These are phyloP conservation scores for Leptinotarsa haldemani DNA, from an alignment of 2,888 invertebrate genomes.

Conservation along the genomic window DNA sequence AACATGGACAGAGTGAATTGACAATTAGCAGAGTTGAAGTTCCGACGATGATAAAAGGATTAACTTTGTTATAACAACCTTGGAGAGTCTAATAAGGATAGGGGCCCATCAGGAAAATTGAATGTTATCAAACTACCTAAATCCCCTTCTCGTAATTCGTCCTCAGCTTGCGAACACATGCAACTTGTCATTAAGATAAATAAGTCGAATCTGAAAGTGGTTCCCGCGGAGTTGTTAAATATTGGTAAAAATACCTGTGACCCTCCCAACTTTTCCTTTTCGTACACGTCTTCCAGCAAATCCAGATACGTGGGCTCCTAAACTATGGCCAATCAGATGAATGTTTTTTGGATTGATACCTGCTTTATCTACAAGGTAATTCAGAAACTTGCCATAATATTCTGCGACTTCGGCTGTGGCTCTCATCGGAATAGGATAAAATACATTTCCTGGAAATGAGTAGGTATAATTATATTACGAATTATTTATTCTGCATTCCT, in stretches of 20 bases:
- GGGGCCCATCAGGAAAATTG: too few relatives aligned
- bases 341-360: constrained; percentile 63
- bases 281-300: constrained; percentile 62
- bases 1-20: too few relatives aligned
- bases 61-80: too few relatives aligned
- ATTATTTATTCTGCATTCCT: too few relatives aligned
- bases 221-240: background rate
- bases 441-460: constrained; percentile 46
- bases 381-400: constrained; percentile 67
- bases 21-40: too few relatives aligned
- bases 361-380: constrained; percentile 58
- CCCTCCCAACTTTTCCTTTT: constrained; percentile 68
- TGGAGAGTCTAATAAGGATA: too few relatives aligned
- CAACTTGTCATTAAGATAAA: background rate
- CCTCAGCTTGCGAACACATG: too few relatives aligned
- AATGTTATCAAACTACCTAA: too few relatives aligned
- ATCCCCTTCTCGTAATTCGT: too few relatives aligned
- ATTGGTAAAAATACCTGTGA: constrained; percentile 67
- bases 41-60: too few relatives aligned
- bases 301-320: constrained; percentile 70
- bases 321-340: constrained; percentile 72
- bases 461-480: too few relatives aligned
- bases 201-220: background rate
- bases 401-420: constrained; percentile 68
- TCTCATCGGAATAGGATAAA: constrained; percentile 58